A percentile compares a stretch with the other conserved stretches of the same genome.
Evolutionary conservation across 2,113 vertebrate genomes (phyloP).

Genomic region (Tylochromis polylepis): DNA sequence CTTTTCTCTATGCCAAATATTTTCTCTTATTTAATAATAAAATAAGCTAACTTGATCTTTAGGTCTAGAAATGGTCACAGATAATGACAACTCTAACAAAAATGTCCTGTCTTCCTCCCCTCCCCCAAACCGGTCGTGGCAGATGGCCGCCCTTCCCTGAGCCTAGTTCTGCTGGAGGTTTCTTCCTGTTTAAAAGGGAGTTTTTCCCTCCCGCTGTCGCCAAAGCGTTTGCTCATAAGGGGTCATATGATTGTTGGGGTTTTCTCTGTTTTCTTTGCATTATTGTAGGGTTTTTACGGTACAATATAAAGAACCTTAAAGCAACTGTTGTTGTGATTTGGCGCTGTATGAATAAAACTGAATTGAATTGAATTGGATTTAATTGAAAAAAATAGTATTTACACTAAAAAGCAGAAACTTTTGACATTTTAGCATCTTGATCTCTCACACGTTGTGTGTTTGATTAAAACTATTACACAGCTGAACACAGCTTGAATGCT

Average conservation of each 20-base stretch:
- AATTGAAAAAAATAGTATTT: background rate
- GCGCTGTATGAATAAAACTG: background rate
- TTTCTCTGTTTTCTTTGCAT: background rate
- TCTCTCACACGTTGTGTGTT: background rate
- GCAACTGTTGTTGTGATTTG: background rate
- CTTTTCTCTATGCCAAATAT: background rate
- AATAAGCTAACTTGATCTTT: rapidly evolving
- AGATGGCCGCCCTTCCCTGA: background rate
- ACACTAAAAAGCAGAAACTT: background rate
- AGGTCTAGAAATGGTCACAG: too few relatives aligned
- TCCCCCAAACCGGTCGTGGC: background rate
- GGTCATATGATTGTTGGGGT: background rate
- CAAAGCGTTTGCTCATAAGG: background rate
- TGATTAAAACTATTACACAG: background rate
- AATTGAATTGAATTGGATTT: background rate
- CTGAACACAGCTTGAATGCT: background rate
- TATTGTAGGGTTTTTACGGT: background rate
- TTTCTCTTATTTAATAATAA: background rate
- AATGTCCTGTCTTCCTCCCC: background rate
- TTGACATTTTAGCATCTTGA: background rate
- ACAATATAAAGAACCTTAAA: background rate
- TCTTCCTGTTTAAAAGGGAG: rapidly evolving
- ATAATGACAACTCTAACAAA: background rate
- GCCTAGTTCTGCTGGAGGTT: background rate
- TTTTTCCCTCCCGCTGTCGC: background rate